Conservation (phyloP, 2,113 vertebrate species). For the Corvus moneduloides region DNA sequence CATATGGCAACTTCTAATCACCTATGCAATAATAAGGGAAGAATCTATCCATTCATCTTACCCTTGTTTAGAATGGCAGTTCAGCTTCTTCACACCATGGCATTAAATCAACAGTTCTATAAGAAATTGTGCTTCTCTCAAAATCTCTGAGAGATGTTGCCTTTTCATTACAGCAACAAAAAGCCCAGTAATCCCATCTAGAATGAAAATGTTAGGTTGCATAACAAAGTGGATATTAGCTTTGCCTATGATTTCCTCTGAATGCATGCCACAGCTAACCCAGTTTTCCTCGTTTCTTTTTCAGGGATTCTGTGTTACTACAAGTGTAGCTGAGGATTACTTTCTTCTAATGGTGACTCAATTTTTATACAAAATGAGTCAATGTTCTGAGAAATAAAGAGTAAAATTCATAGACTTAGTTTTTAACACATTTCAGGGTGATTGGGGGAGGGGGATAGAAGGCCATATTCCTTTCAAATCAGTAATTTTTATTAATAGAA, state of each 20-base stretch:
- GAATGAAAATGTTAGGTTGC: neutral
- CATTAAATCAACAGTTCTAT: neutral
- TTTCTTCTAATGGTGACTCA: neutral
- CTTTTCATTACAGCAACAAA: neutral
- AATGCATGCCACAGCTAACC: neutral
- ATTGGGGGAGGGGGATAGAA: neutral
- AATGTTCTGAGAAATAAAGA: neutral
- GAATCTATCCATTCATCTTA: neutral
- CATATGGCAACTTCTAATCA: neutral
- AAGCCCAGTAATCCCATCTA: neutral
- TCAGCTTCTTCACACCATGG: neutral
- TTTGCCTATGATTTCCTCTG: neutral
- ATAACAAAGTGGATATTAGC: neutral
- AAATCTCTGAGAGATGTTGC: neutral
- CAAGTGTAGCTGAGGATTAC: neutral
- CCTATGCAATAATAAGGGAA: neutral
- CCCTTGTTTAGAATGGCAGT: neutral
- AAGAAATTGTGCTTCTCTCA: neutral
- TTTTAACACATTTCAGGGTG: neutral
- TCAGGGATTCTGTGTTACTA: neutral
- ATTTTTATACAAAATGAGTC: neutral
- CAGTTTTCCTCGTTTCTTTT: neutral
- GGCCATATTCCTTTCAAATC: neutral
- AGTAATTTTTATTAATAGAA: neutral
- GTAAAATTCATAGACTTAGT: neutral